Base-by-base conservation (phyloP, 2,888 invertebrate genomes). In the Amitus sp. region DNA sequence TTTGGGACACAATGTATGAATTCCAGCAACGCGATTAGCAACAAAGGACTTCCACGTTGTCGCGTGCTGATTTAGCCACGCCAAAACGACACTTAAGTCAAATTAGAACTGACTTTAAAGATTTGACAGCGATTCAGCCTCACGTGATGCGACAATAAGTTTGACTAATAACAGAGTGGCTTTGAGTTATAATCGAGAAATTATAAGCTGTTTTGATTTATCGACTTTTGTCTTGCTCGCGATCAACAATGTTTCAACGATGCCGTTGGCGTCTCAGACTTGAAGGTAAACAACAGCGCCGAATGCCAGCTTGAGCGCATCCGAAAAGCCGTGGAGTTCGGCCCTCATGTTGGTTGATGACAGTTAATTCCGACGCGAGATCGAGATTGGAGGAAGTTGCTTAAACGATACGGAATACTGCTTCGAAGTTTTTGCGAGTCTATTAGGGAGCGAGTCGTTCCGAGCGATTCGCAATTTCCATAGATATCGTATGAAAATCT, bases 401-500 rank as follows among this genome's bases (percentile, higher is more conserved):
- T 28, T 10, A 0, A 63, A 30, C 1, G 56, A 39, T 1, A 45
- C 10, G 12, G 28, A 47, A 39, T 49, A 47, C 9, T 19, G 6
- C 1, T 5, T 17, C 58, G 55, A 62, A 1, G 33, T 15, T 0
- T 10, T 33, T 10, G 48, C 23, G 7, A 62, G 13, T 39, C 60
- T n/a, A n/a, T n/a, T n/a, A n/a, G n/a, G n/a, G n/a, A n/a, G n/a
- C n/a, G n/a, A n/a, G n/a, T n/a, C n/a, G n/a, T n/a, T n/a, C n/a
- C n/a, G n/a, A n/a, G n/a, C n/a, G n/a, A n/a, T n/a, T n/a, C n/a
- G n/a, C n/a, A n/a, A n/a, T n/a, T n/a, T n/a, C n/a, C n/a, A n/a
- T n/a, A n/a, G n/a, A n/a, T n/a, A n/a, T n/a, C n/a, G 66, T 28
- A 63, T 43, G 10, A 62, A 39, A 2, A 54, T 47, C 27, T 54